Base-by-base conservation (phyloP, 2,888 invertebrate species). In the Epicampocera succincta region DNA sequence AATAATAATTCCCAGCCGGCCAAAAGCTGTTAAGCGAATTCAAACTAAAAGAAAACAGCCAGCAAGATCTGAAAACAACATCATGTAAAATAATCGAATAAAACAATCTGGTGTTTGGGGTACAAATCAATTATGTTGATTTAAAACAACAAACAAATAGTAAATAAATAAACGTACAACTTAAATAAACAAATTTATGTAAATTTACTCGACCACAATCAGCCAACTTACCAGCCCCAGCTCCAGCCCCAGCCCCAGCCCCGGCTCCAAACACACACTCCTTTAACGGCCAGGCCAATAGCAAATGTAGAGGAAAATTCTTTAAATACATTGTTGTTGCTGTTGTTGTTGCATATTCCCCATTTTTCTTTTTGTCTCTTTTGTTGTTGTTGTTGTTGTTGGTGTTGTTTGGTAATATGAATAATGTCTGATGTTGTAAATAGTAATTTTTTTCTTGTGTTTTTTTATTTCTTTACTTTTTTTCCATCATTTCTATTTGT, bases 121-220 rank as follows among this genome's bases (percentile, higher is more conserved):
- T 78, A 82, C 82, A 82, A 78, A 82, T 82, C 82, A 82, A 82
- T 82, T 82, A 82, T 71, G 78, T 71, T 75, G 40, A 66, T 56
- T 56, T 81, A 50, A 73, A 74, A 71, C 48, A 44, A 54, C 66
- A 56, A 69, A 72, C 68, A 54, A 74, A 76, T 56, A n/a, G n/a
- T n/a, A 60, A 33, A 56, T 56, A 69, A 61, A 73, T 42, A 56
- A 56, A 40, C 9, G 42, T 60, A 61, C 52, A 44, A 48, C 50
- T 60, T 52, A 63, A 77, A 73, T 69, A 81, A 71, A 66, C 72
- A 71, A 77, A 82, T 77, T 82, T 82, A 74, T 82, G 77, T 74
- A 74, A 82, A 82, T 82, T 78, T 44, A 38, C 40, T 74, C 48
- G 63, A 60, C 66, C 65, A n/a, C 42, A 61, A 68, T 13, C 17